Evolutionary conservation across 2,113 vertebrate genomes (phyloP).

Genomic region (Cyanoramphus novaezelandiae): DNA sequence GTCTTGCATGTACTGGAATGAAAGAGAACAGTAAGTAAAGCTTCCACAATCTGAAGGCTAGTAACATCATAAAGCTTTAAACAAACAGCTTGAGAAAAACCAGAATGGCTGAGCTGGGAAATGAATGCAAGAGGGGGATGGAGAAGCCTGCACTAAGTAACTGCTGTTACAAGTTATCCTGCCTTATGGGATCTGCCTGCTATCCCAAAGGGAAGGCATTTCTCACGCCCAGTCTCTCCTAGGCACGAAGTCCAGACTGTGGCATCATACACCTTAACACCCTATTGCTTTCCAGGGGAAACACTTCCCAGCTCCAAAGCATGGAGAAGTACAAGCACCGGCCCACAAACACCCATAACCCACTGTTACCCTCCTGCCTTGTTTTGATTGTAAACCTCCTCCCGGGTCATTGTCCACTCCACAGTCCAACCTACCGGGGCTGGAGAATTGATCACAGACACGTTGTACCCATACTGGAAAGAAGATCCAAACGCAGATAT

Average conservation of each 20-base stretch:
- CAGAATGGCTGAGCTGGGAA: background rate
- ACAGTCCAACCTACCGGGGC: slow-evolving; percentile 70
- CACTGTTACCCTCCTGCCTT: accelerated
- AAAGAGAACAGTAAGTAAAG: background rate
- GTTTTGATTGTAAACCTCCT: background rate
- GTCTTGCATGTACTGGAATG: slow-evolving; percentile 81
- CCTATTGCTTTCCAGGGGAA: background rate
- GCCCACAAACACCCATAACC: accelerated
- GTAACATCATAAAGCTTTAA: background rate
- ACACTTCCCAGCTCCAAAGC: background rate
- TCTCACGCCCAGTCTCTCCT: accelerated
- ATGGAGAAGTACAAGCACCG: accelerated
- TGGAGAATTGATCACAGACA: slow-evolving; percentile 90
- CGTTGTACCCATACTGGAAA: slow-evolving; percentile 96
- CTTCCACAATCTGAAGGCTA: accelerated
- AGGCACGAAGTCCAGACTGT: background rate
- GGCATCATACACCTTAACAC: accelerated
- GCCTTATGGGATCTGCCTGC: accelerated
- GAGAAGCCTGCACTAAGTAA: background rate
- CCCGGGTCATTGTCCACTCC: background rate
- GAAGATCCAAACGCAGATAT: slow-evolving; percentile 91
- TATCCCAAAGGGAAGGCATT: background rate
- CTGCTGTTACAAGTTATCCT: background rate
- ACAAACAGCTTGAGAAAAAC: background rate
- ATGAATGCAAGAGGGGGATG: background rate